Conservation (phyloP, 37 sponge, comb jelly and placozoan genomes). For the Oscarella lobularis region DNA sequence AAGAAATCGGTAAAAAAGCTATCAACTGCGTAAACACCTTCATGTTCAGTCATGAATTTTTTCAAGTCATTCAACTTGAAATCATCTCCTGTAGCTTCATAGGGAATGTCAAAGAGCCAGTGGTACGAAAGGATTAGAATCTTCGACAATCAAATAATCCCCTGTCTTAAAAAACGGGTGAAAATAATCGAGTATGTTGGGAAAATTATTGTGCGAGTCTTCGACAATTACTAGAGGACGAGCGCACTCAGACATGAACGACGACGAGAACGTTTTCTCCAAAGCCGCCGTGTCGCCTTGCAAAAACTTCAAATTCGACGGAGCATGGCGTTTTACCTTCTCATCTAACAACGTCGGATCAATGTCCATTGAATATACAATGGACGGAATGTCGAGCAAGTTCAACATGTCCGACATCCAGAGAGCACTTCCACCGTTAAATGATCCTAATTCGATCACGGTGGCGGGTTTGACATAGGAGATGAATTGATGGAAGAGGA, state of each 20-base stretch:
- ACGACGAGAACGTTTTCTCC: too few species aligned
- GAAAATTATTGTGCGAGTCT: too few species aligned
- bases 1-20: constrained; percentile 34
- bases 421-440: constrained; percentile 32
- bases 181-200: too few species aligned
- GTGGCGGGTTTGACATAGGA: constrained; percentile 24
- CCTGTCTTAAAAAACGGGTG: constrained; percentile 23
- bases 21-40: constrained; percentile 21
- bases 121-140: constrained; percentile 18
- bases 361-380: constrained; percentile 33
- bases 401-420: constrained; percentile 34
- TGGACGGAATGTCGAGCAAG: constrained; percentile 7
- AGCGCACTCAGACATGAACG: too few species aligned
- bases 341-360: constrained; percentile 20
- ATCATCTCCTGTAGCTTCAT: too few species aligned
- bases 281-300: too few species aligned
- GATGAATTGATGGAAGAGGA: constrained; percentile 22
- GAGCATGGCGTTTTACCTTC: constrained; percentile 10
- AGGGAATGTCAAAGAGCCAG: too few species aligned
- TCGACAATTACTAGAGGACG: too few species aligned
- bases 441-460: constrained; percentile 53
- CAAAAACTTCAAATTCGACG: constrained; percentile 37
- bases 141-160: constrained; percentile 48
- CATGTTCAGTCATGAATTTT: constrained; percentile 23
- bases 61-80: constrained; percentile 10